A percentile compares a stretch with the other conserved stretches of the same genome.
These are phyloP conservation scores for Motacilla alba DNA, from an alignment of 2,113 vertebrate genomes.

Conservation along the genomic window DNA sequence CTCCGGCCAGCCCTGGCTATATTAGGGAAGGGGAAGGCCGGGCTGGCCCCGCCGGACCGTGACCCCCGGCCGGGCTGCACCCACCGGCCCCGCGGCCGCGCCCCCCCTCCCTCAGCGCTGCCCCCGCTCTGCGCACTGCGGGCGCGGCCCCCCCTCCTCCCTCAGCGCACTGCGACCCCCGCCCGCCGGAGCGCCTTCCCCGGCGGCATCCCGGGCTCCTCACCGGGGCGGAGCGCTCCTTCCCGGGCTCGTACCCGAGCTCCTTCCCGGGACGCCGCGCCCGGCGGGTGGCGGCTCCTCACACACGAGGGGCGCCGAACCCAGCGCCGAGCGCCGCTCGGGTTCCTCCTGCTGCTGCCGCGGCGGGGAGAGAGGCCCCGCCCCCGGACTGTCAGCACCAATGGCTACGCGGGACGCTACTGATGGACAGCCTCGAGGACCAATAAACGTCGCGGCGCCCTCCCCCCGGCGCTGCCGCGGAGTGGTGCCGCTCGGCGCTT, in stretches of 20 bases:
- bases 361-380: slow-evolving; percentile 8
- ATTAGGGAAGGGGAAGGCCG: neutral
- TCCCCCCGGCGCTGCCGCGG: neutral
- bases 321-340: slow-evolving; percentile 31
- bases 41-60: neutral
- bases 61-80: neutral
- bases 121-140: neutral
- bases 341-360: slow-evolving; percentile 54
- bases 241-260: neutral
- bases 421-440: fast-evolving
- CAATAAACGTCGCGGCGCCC: neutral
- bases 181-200: neutral
- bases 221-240: neutral
- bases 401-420: neutral
- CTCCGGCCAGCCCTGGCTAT: neutral
- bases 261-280: slow-evolving; percentile 13
- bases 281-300: slow-evolving; percentile 11
- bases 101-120: neutral
- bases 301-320: slow-evolving; percentile 30
- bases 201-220: neutral
- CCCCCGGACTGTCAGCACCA: neutral
- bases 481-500: neutral
- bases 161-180: neutral
- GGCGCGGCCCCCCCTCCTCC: neutral
- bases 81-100: neutral